Conservation (phyloP, 2,113 vertebrate species). For the Thymallus thymallus region DNA sequence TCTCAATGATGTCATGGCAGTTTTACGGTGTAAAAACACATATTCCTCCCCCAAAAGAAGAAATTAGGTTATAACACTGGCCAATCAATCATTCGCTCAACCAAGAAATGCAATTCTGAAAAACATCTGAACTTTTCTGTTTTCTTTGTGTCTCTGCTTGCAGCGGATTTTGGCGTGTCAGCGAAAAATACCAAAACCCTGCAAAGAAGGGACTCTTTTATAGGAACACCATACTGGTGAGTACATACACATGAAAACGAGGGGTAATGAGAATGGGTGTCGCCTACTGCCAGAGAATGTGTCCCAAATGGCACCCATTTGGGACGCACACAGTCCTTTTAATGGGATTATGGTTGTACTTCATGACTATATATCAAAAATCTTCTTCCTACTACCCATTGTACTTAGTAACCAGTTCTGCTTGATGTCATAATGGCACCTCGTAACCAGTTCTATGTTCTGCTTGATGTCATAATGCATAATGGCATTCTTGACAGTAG, state of each 20-base stretch:
- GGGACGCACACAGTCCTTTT: too few species aligned
- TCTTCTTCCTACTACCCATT: too few species aligned
- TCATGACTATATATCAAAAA: background rate
- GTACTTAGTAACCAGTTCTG: too few species aligned
- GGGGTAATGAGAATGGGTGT: background rate
- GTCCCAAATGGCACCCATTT: too few species aligned
- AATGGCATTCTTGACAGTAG: too few species aligned
- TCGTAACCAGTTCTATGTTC: too few species aligned
- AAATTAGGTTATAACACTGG: background rate
- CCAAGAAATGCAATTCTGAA: background rate
- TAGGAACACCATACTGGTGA: conserved; percentile 97
- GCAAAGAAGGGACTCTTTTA: conserved; percentile 93
- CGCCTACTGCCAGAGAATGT: background rate
- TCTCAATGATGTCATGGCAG: conserved; percentile 6
- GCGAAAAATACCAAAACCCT: conserved; percentile 93
- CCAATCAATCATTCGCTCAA: background rate
- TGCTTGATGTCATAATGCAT: too few species aligned
- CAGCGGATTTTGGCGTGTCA: conserved; percentile 97
- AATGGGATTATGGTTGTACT: too few species aligned
- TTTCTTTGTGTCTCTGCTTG: conserved; percentile 32
- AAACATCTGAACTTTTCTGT: background rate
- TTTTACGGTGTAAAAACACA: too few species aligned
- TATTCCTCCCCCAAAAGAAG: too few species aligned
- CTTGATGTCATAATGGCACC: too few species aligned
- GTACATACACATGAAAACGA: conserved; percentile 36